Evolutionary conservation across 2,888 invertebrate species (phyloP).

Genomic region (Baronia brevicornis): DNA sequence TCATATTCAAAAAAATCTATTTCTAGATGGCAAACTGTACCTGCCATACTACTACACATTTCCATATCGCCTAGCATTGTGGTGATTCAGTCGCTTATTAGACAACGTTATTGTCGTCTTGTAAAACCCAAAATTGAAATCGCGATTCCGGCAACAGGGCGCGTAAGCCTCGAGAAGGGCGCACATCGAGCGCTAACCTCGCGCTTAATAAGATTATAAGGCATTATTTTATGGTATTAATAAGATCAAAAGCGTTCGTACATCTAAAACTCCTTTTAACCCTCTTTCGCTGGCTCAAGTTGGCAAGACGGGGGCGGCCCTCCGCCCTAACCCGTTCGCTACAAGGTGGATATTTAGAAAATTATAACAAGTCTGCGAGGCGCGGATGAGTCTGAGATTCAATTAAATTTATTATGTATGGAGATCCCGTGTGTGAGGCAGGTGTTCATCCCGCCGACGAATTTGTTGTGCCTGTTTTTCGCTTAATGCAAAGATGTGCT

Average conservation of each 20-base stretch:
- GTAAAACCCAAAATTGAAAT: constrained; percentile 54
- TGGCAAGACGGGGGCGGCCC: constrained; percentile 71
- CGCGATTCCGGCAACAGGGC: constrained; percentile 37
- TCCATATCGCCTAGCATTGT: too few species aligned
- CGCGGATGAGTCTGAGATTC: constrained; percentile 70
- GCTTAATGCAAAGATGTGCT: too few species aligned
- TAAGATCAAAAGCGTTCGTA: constrained; percentile 83
- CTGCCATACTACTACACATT: too few species aligned
- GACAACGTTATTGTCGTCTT: too few species aligned
- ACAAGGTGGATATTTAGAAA: constrained; percentile 65
- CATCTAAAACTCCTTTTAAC: constrained; percentile 77
- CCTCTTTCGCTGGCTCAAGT: constrained; percentile 65
- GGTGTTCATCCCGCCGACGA: constrained; percentile 63
- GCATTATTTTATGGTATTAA: constrained; percentile 85
- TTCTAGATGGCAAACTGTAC: too few species aligned
- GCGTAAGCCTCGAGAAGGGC: constrained; percentile 52
- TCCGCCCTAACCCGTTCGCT: constrained; percentile 49
- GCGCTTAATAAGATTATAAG: constrained; percentile 85
- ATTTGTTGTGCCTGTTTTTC: constrained; percentile 26
- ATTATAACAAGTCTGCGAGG: constrained; percentile 61
- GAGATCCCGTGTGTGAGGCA: constrained; percentile 64
- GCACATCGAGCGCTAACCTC: constrained; percentile 78
- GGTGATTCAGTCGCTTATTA: too few species aligned
- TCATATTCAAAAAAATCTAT: constrained; percentile 3
- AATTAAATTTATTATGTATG: constrained; percentile 76